These are phyloP conservation scores for Corvus cornix DNA, from an alignment of 2,113 vertebrate species.

Conservation along the genomic window DNA sequence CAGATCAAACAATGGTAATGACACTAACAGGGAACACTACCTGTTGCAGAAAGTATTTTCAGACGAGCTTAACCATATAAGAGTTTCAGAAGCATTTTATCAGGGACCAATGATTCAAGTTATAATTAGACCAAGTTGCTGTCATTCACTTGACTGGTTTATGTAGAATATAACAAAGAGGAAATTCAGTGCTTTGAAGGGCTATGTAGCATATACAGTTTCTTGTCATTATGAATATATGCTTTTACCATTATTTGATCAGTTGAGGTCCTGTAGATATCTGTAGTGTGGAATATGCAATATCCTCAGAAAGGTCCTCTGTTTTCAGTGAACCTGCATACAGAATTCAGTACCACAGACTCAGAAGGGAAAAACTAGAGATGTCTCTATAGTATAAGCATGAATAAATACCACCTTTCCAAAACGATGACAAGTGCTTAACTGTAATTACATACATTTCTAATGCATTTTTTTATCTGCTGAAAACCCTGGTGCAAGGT, in stretches of 20 bases:
- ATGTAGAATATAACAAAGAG: background rate
- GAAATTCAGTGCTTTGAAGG: background rate
- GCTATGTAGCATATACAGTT: background rate
- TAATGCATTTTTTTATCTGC: constrained; percentile 44
- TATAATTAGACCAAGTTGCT: background rate
- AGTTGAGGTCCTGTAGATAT: background rate
- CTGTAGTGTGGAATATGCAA: background rate
- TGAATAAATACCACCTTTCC: constrained; percentile 24
- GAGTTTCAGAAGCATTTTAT: background rate
- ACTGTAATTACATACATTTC: constrained; percentile 40
- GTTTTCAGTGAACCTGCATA: background rate
- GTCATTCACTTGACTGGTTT: background rate
- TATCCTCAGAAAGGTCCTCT: background rate
- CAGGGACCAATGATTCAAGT: background rate
- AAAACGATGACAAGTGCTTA: constrained; percentile 51
- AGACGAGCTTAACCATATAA: background rate
- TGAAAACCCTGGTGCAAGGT: background rate
- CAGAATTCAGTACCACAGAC: background rate
- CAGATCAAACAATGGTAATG: background rate
- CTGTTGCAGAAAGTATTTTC: background rate
- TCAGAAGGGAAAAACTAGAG: background rate
- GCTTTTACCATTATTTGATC: background rate
- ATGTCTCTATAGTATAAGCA: background rate
- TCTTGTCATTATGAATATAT: background rate
- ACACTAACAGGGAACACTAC: background rate